A percentile compares a stretch with the other conserved stretches of the same genome.
These are phyloP conservation scores for Geococcyx californianus DNA, from an alignment of 2,113 vertebrate genomes.

Conservation along the genomic window DNA sequence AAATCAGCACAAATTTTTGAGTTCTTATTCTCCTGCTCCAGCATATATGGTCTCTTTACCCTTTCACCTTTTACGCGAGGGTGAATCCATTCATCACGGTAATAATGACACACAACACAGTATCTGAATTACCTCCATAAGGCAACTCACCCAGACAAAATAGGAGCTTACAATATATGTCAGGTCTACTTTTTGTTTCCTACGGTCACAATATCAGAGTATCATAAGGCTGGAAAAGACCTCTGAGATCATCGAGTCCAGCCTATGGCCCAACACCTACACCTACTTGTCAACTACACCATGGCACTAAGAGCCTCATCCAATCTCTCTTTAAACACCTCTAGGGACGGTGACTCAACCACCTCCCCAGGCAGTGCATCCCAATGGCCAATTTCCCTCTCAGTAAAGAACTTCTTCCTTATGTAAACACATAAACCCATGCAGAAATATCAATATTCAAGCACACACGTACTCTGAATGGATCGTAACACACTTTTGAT, in stretches of 20 bases:
- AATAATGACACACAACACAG: not conserved
- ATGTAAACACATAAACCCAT: not conserved
- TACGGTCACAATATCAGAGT: too few relatives aligned
- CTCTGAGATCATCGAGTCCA: too few relatives aligned
- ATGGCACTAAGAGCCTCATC: too few relatives aligned
- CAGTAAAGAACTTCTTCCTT: too few relatives aligned
- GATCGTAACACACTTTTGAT: not conserved
- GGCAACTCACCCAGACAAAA: not conserved
- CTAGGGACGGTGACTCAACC: too few relatives aligned
- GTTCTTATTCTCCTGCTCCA: not conserved
- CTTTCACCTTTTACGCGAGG: not conserved
- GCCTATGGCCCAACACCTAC: too few relatives aligned
- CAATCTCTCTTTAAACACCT: too few relatives aligned
- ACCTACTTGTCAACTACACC: too few relatives aligned
- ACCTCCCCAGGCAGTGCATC: too few relatives aligned
- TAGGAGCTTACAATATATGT: not conserved
- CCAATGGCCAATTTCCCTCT: too few relatives aligned
- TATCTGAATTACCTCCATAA: not conserved
- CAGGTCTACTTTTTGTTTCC: not conserved
- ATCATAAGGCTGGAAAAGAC: too few relatives aligned
- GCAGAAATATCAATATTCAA: not conserved
- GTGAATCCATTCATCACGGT: not conserved
- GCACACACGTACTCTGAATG: not conserved
- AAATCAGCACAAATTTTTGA: not conserved
- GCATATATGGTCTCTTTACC: not conserved